Percentiles rank a stretch among this genome's conserved stretches.
phyloP scores from a whole-genome alignment of 2,797 vertebrate genomes.

The Choloepus didactylus region DNA sequence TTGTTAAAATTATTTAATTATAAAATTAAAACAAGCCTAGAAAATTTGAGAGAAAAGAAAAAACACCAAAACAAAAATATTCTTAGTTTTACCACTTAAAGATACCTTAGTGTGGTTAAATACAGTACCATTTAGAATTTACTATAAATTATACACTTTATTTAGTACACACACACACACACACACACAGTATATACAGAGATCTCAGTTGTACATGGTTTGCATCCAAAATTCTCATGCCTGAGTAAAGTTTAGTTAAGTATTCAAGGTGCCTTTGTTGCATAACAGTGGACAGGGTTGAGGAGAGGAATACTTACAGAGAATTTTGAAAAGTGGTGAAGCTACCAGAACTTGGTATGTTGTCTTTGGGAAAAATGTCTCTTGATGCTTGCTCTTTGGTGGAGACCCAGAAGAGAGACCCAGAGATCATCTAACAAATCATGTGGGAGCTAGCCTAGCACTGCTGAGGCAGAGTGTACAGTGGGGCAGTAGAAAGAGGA shows the following conservation, averaged over 20 bases:
- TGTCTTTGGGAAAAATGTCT: constrained; percentile 2
- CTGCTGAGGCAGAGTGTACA: neutral
- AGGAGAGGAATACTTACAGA: neutral
- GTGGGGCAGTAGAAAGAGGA: neutral
- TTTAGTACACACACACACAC: neutral
- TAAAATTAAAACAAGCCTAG: constrained; percentile 65
- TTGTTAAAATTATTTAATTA: constrained; percentile 55
- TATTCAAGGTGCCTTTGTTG: neutral
- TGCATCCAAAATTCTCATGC: neutral
- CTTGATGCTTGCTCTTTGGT: neutral
- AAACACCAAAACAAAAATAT: constrained; percentile 47
- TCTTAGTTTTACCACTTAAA: constrained; percentile 13
- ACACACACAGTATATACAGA: neutral
- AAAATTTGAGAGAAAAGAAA: constrained; percentile 66
- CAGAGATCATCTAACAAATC: neutral
- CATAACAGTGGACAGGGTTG: neutral
- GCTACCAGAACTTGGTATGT: neutral
- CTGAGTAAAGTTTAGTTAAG: neutral
- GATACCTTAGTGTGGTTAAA: constrained; percentile 25
- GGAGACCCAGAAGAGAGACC: neutral
- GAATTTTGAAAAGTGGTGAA: constrained; percentile 3
- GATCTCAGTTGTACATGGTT: neutral
- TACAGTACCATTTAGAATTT: neutral
- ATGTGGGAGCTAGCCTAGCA: neutral
- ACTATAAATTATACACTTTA: neutral